Evolutionary conservation across 1,140 invertebrate species (phyloP).

Genomic region (Lutraria rhynchaena): DNA sequence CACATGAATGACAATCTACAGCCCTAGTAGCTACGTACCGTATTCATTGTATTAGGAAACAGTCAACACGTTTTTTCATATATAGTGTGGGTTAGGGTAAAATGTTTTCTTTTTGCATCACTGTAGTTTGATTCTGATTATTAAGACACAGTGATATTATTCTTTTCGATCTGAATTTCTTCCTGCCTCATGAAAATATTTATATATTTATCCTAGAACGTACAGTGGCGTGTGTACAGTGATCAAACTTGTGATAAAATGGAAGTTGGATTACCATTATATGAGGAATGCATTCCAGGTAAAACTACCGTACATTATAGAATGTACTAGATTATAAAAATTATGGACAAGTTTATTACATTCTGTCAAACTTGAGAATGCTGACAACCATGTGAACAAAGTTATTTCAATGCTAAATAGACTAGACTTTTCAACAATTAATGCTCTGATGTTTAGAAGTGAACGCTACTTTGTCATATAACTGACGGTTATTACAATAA

Average conservation of each 20-base stretch:
- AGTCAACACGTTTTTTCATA: too few species aligned
- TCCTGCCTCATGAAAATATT: too few species aligned
- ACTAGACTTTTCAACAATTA: background rate
- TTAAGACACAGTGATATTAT: too few species aligned
- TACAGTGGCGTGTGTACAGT: constrained; percentile 28
- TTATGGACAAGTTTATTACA: background rate
- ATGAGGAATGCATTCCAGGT: constrained; percentile 51
- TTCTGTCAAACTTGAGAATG: background rate
- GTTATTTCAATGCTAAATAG: background rate
- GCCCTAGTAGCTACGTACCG: too few species aligned
- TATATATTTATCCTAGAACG: too few species aligned
- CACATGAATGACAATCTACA: too few species aligned
- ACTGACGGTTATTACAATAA: too few species aligned
- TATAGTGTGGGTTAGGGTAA: too few species aligned
- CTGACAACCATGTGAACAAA: background rate
- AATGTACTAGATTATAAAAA: background rate
- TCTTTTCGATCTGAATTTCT: too few species aligned
- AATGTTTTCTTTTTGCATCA: too few species aligned
- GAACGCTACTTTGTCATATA: background rate
- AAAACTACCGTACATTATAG: background rate
- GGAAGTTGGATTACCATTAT: constrained; percentile 41
- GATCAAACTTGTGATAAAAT: constrained; percentile 41
- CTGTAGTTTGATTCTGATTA: too few species aligned
- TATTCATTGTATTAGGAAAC: too few species aligned
- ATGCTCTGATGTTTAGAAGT: background rate